Evolutionary conservation across 2,888 invertebrate species (phyloP), one percentile per base, ranked within the genome.

Genomic region (Perdita meconis): DNA sequence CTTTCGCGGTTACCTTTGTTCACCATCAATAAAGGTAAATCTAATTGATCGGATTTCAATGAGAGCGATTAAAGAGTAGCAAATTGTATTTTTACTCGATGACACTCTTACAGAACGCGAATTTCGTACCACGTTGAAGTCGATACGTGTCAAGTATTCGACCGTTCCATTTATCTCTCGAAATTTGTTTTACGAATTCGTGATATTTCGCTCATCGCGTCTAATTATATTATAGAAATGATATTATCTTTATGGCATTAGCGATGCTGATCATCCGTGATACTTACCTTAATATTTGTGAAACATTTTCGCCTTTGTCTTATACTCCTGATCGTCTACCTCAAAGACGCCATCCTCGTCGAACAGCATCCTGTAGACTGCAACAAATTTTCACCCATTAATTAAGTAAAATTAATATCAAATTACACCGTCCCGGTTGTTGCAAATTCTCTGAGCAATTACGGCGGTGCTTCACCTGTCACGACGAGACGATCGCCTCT

Each of bases 391-490:
- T 30, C 30, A 13, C 0, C 40, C 1, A 42, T 42, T 42, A 42
- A 42, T 42, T 42, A 1, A 42, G n/a, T n/a, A n/a, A n/a, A 42
- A 42, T n/a, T n/a, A n/a, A n/a, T n/a, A 1, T 44, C 22, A 22
- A 10, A 47, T 2, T 19, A 2, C 19, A 22, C 1, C 2, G 12
- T 12, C 6, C 34, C 6, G 44, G 19, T 34, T 60, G 36, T 38
- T 44, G 8, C 16, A 22, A 38, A 34, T 55, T 44, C 38, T 38
- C 22, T 10, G 22, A 61, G 53, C 44, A 60, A 70, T 70, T 24
- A 47, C 55, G 12, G 16, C 34, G 50, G 30, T 34, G 56, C 19
- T 6, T 72, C 60, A 61, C 71, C 44, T 55, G 71, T 55, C 67
- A 55, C 44, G 60, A 34, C 3, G 30, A 13, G 38, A 34, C 34